A percentile compares a stretch with the other conserved stretches of the same genome.
Conservation (phyloP, 2,888 invertebrate species). For the Perdita meconis region DNA sequence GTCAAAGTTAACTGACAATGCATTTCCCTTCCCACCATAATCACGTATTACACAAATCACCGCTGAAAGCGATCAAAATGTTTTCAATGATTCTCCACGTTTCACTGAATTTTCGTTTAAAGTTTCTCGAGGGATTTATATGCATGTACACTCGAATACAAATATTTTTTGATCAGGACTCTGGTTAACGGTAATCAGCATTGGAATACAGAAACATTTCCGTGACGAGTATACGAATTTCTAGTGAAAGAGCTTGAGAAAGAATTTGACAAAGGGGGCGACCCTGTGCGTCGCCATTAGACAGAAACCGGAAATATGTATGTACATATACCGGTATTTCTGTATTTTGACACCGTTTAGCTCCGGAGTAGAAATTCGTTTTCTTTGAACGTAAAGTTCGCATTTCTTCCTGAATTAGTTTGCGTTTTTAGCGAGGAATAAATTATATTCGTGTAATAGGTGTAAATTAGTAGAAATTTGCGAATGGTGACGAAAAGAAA, state of each 20-base stretch:
- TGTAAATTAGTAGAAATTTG: neutral
- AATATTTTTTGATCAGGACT: too few species aligned
- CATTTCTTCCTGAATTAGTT: neutral
- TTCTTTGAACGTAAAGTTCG: neutral
- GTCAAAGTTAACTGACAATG: too few species aligned
- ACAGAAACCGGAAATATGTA: slow-evolving; percentile 2
- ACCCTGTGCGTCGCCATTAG: neutral
- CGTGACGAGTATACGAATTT: neutral
- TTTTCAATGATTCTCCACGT: too few species aligned
- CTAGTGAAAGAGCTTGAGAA: neutral
- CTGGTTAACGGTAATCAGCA: neutral
- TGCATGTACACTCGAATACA: too few species aligned
- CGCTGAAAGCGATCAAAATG: too few species aligned
- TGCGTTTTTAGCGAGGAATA: neutral
- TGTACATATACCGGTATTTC: neutral
- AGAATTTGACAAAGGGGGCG: neutral
- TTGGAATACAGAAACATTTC: neutral
- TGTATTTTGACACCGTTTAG: neutral
- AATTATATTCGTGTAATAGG: neutral
- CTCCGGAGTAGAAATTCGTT: neutral
- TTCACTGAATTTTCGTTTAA: too few species aligned
- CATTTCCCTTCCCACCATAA: too few species aligned
- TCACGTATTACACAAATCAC: too few species aligned
- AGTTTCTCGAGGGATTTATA: too few species aligned
- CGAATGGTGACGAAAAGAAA: slow-evolving; percentile 16